Conservation (phyloP, 2,888 invertebrate genomes). For the Erynnis tages region DNA sequence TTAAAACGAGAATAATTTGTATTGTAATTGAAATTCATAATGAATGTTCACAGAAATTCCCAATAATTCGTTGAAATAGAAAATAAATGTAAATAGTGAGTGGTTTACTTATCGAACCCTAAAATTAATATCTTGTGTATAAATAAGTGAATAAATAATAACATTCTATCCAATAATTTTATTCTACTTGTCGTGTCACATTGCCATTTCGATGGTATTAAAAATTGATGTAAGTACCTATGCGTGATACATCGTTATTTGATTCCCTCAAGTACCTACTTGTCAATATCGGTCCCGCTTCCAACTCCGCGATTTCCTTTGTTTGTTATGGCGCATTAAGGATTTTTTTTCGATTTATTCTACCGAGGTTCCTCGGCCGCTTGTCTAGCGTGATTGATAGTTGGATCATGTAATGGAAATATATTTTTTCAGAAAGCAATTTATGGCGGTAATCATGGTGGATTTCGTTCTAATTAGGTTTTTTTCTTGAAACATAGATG, state of each 20-base stretch:
- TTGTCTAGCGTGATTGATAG: constrained; percentile 29
- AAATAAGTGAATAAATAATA: no score
- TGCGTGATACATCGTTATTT: constrained; percentile 45
- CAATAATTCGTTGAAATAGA: no score
- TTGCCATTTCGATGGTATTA: no score
- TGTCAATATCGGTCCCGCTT: constrained; percentile 34
- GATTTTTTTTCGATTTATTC: constrained; percentile 25
- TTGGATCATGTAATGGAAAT: constrained; percentile 23
- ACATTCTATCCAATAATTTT: no score
- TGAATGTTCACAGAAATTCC: no score
- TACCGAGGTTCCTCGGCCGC: constrained; percentile 5
- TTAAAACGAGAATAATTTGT: no score
- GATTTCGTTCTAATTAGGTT: constrained; percentile 11
- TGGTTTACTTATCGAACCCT: no score
- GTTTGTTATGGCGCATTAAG: constrained; percentile 23
- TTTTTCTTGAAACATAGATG: no score
- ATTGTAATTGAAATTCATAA: no score
- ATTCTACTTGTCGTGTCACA: no score
- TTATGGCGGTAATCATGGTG: constrained; percentile 24
- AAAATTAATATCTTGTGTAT: no score
- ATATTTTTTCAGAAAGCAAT: constrained; percentile 26
- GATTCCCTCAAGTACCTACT: constrained; percentile 38
- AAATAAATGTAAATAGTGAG: no score
- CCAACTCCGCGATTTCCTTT: constrained; percentile 28
- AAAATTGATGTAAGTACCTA: constrained; percentile 31